Evolutionary conservation across 2,888 invertebrate genomes (phyloP).

Genomic region (Smittia aterrima): DNA sequence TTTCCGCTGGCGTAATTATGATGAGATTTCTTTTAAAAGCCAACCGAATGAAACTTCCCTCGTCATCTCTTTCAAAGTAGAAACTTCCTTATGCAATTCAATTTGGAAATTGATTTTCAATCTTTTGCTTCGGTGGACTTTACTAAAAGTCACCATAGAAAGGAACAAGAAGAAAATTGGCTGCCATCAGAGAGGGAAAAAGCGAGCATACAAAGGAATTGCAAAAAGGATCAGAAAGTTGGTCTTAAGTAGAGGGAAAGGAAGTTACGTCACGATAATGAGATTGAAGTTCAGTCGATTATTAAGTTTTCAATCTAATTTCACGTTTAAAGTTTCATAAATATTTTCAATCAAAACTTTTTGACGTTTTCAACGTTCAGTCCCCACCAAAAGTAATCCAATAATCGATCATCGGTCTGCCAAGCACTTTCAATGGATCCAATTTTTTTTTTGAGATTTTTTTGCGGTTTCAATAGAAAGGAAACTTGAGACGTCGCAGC

Average conservation of each 20-base stretch:
- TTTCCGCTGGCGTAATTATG: background rate
- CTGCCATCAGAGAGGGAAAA: background rate
- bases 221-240: conserved; percentile 1
- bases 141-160: background rate
- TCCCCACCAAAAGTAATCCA: conserved; percentile 19
- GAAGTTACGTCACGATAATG: too few relatives aligned
- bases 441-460: background rate
- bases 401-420: conserved; percentile 33
- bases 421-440: background rate
- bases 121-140: background rate
- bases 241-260: too few relatives aligned
- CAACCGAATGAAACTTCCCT: background rate
- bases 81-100: conserved; percentile 3
- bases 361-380: too few relatives aligned
- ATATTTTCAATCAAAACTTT: too few relatives aligned
- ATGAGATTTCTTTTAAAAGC: background rate
- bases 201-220: background rate
- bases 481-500: background rate
- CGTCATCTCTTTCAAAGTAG: background rate
- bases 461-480: background rate
- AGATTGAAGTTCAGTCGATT: too few relatives aligned
- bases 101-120: conserved; percentile 3
- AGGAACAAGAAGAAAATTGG: background rate
- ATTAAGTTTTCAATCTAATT: too few relatives aligned
- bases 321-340: too few relatives aligned